Evolutionary conservation across 2,113 vertebrate species (phyloP), one percentile per base, ranked within the genome.

Genomic region (Ictalurus punctatus): DNA sequence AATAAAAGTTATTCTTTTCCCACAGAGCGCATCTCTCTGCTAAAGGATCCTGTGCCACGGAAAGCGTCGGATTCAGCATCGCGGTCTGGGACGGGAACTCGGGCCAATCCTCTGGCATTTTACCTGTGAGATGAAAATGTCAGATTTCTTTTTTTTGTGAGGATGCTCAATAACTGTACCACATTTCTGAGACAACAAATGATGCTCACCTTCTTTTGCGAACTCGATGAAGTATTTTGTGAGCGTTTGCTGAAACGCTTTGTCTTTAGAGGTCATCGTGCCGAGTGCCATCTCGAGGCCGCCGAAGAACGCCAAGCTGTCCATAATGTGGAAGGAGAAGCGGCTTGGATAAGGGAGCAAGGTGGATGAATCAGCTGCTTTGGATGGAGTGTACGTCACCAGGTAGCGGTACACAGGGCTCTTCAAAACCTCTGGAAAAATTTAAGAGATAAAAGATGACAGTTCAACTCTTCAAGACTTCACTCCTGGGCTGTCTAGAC

Each of bases 321-420:
- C 96, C 90, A 96, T 90, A 0, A 86, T 10, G 89, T 96, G 95
- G 91, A 95, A 96, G 89, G 96, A 90, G 92, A 96, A 97, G 85
- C 94, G 95, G 87, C 94, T 93, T 6, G 92, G 83, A 88, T 94
- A 96, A 0, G 91, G 30, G 81, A 95, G 52, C 82, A 91, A 79
- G 3, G 10, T 9, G 6, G 90, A 87, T 0, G 34, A 0, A 87
- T 89, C 83, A 8, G 88, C 85, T 0, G 93, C 91, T 30, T 87
- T 86, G 0, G 96, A 96, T 7, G 95, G 96, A 0, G 94, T 96
- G 91, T 96, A 88, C 0, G 91, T 96, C 90, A 96, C 95, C 86
- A 96, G 61, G 79, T 96, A 97, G 9, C 95, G 95, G 61, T 96
- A 96, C 83, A 96, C 96, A 0, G 96, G 95, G 78, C 95, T 96